phyloP scores from a whole-genome alignment of 2,797 vertebrate genomes.

The Thaleichthys pacificus region DNA sequence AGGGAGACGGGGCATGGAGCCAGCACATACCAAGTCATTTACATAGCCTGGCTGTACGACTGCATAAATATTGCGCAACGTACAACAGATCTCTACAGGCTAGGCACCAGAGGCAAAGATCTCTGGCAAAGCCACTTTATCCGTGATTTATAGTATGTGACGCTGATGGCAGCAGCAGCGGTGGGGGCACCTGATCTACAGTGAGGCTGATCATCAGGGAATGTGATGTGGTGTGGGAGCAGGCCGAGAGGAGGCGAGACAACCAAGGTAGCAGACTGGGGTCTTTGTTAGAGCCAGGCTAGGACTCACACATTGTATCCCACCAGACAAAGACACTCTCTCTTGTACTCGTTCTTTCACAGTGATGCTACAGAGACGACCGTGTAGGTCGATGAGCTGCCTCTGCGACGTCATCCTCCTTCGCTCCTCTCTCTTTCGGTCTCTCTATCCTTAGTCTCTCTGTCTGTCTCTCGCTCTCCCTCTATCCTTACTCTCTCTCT shows the following conservation, averaged over 20 bases:
- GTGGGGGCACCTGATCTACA: constrained; percentile 1
- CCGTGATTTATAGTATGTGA: constrained; percentile 46
- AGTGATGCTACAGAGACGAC: constrained; percentile 18
- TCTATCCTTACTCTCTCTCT: too few relatives aligned
- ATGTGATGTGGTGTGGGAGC: constrained; percentile 42
- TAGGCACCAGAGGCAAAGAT: constrained; percentile 18
- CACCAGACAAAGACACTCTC: constrained; percentile 58
- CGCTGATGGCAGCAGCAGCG: neutral
- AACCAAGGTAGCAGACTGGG: constrained; percentile 47
- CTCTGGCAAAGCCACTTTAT: constrained; percentile 33
- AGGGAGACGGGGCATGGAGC: neutral
- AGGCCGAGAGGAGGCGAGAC: constrained; percentile 18
- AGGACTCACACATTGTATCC: constrained; percentile 27
- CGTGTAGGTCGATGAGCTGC: constrained; percentile 11
- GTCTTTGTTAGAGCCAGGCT: constrained; percentile 44
- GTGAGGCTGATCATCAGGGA: constrained; percentile 37
- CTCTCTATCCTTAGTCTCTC: neutral
- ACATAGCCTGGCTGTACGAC: constrained; percentile 24
- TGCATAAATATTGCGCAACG: neutral
- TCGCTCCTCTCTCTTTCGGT: neutral
- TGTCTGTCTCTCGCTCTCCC: too few relatives aligned
- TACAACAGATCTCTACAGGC: constrained; percentile 28
- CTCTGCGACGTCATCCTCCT: neutral
- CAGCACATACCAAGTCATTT: constrained; percentile 40
- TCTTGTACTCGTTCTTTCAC: constrained; percentile 30